Base-by-base conservation (phyloP, 2,888 invertebrate genomes). In the Polymixis flavicincta region DNA sequence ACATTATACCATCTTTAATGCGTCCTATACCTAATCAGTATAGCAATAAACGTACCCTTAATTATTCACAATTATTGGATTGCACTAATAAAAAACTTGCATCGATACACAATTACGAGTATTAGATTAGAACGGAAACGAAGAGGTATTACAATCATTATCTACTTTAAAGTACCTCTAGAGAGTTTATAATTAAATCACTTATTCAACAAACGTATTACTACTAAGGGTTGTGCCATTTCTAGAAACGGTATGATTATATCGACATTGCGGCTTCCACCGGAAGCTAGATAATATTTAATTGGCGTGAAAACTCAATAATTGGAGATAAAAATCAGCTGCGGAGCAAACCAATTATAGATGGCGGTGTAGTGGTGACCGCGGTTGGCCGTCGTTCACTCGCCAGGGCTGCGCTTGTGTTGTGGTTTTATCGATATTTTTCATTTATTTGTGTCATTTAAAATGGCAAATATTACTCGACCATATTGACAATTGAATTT, bases 291-390 rank as follows among this genome's bases (percentile, higher is more conserved):
- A 95, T 95, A 93, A 92, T 94, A 93, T 94, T 94, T 96, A 96
- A 95, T 96, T 96, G 95, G 95, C 95, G 96, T 94, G 95, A 96
- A 96, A 96, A 95, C 94, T 95, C 95, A 95, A 96, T 95, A 95
- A 95, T 94, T 95, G 94, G 86, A 94, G 96, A 96, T 96, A 96
- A 95, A 95, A 95, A 96, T 96, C 96, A 92, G 92, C 91, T 92
- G 91, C 90, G 89, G 91, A 91, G 92, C 92, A 92, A 92, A 95
- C 94, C 95, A 95, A 96, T 96, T 96, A 96, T 94, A 90, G 89
- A 91, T 92, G 91, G 91, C 91, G 87, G 91, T 93, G 94, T 92
- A 92, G 93, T 93, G 93, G 93, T 92, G 92, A 91, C 92, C 91
- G 89, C 91, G 87, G 89, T 83, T 79, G 90, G 87, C 83, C 67